Conservation (phyloP, 2,797 vertebrate species). For the Amniataba percoides region DNA sequence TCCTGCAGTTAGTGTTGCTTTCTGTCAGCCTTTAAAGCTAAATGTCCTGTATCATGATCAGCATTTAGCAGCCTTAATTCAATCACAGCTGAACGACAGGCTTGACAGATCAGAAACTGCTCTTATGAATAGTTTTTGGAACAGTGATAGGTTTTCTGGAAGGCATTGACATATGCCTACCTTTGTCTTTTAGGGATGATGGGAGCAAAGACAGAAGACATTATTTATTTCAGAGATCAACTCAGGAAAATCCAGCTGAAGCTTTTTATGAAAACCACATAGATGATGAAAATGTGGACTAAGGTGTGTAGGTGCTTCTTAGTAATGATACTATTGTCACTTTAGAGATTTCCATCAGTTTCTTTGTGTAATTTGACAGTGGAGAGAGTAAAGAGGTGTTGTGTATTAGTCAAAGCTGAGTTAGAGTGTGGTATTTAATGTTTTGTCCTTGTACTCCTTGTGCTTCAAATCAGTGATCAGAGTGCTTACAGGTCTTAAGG, state of each 20-base stretch:
- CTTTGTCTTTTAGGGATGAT: not conserved
- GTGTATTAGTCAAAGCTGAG: not conserved
- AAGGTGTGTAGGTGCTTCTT: not conserved
- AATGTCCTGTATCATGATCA: not conserved
- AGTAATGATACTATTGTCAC: not conserved
- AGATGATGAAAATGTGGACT: not conserved
- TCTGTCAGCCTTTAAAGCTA: constrained; percentile 2
- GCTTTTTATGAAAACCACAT: not conserved
- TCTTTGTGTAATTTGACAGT: not conserved
- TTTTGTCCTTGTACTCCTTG: not conserved
- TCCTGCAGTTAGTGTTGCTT: not conserved
- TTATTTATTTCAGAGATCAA: not conserved
- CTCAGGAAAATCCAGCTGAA: not conserved
- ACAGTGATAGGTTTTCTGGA: not conserved
- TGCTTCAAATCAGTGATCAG: not conserved
- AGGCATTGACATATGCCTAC: not conserved
- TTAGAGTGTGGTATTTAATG: not conserved
- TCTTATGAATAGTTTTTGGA: not conserved
- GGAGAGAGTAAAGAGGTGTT: not conserved
- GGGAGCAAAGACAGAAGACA: not conserved
- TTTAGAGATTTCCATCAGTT: not conserved
- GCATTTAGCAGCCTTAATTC: not conserved
- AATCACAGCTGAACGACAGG: too few species aligned
- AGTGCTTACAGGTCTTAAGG: not conserved
- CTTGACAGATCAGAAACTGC: too few species aligned